Conservation (phyloP, 2,888 invertebrate genomes). For the Hemistola chrysoprasaria region DNA sequence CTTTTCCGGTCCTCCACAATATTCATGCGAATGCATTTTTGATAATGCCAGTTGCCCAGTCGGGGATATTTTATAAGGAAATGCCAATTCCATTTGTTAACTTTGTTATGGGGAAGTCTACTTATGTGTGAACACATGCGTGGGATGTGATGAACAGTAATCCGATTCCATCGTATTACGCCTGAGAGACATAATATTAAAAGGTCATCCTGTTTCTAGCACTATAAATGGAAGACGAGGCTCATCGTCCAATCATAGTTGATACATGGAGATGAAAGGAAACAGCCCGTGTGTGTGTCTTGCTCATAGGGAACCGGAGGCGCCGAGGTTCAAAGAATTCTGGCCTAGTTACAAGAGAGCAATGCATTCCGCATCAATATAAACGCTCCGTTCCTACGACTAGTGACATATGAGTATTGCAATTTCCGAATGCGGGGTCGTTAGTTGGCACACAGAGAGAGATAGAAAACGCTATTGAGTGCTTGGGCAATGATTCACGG, state of each 20-base stretch:
- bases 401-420: slow-evolving; percentile 74
- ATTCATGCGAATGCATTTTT: slow-evolving; percentile 16
- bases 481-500: slow-evolving; percentile 57
- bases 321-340: slow-evolving; percentile 39
- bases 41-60: slow-evolving; percentile 2
- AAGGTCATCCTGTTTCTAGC: slow-evolving; percentile 41
- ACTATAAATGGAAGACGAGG: slow-evolving; percentile 30
- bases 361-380: slow-evolving; percentile 60
- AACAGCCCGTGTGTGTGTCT: slow-evolving; percentile 23
- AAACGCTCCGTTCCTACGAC: slow-evolving; percentile 53
- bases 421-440: slow-evolving; percentile 69
- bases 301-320: slow-evolving; percentile 30
- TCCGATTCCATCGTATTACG: slow-evolving; percentile 32
- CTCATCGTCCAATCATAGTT: slow-evolving; percentile 37
- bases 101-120: no score
- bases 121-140: no score
- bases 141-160: not conserved
- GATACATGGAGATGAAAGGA: slow-evolving; percentile 37
- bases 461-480: slow-evolving; percentile 49
- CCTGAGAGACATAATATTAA: slow-evolving; percentile 42
- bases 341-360: slow-evolving; percentile 45
- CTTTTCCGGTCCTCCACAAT: slow-evolving; percentile 3
- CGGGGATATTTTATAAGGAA: slow-evolving; percentile 5
- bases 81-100: not conserved
- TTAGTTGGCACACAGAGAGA: slow-evolving; percentile 47